Evolutionary conservation across 64 coral and sea anemone species (phyloP).

Genomic region (Catalaphyllia jardinei): DNA sequence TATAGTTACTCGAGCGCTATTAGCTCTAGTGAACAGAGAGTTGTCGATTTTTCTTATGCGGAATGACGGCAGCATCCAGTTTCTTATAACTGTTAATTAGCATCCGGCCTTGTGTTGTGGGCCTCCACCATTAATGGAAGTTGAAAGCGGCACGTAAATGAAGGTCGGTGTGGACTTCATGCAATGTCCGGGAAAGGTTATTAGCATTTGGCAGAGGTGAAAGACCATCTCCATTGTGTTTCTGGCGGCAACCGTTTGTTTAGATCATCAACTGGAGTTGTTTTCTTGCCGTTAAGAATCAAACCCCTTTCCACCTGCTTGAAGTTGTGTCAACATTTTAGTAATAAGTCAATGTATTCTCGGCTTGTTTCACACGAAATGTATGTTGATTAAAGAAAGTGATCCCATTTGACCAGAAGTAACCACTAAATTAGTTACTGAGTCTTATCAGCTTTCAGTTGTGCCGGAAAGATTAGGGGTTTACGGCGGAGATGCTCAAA

Average conservation of each 20-base stretch:
- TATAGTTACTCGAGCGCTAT: no score
- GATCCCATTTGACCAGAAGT: background rate
- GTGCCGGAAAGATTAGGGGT: background rate
- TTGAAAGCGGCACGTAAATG: constrained; percentile 35
- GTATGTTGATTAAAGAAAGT: background rate
- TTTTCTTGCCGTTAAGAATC: background rate
- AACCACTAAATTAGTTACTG: background rate
- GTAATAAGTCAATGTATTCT: background rate
- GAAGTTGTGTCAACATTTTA: constrained; percentile 13
- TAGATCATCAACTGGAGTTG: background rate
- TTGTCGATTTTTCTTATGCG: background rate
- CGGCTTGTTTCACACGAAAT: background rate
- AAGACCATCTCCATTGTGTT: background rate
- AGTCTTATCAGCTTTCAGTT: background rate
- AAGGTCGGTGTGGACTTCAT: background rate
- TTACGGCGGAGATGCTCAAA: background rate
- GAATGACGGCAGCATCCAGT: background rate
- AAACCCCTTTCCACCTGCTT: background rate
- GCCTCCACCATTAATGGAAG: background rate
- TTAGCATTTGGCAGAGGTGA: background rate
- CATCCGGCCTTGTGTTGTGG: constrained; percentile 27
- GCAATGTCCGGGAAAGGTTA: constrained; percentile 10
- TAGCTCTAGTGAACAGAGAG: background rate
- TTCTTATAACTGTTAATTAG: constrained; percentile 14
- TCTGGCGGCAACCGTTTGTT: constrained; percentile 29